Conservation (phyloP, 2,113 vertebrate genomes). For the Cinclus cinclus region DNA sequence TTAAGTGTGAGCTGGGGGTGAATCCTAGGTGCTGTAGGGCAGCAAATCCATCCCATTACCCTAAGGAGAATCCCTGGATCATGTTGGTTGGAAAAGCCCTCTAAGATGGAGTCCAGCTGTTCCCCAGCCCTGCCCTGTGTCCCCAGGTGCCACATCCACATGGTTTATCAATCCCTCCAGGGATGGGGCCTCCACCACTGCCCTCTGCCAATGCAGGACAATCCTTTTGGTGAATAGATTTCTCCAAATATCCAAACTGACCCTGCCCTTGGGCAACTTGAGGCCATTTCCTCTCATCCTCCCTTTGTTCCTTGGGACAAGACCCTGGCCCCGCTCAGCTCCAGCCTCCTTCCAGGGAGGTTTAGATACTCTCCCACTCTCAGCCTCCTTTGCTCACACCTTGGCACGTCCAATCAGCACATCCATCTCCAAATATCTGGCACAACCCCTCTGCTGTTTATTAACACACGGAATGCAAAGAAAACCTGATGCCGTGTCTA, state of each 20-base stretch:
- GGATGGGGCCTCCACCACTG: background rate
- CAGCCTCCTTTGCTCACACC: background rate
- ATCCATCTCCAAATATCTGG: background rate
- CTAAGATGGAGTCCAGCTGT: rapidly evolving
- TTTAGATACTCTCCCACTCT: background rate
- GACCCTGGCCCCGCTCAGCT: background rate
- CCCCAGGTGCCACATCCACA: background rate
- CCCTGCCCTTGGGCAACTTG: background rate
- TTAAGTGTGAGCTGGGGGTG: background rate
- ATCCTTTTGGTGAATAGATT: rapidly evolving
- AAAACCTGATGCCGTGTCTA: rapidly evolving
- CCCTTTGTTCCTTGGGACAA: background rate
- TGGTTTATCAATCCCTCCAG: rapidly evolving
- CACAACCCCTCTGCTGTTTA: background rate
- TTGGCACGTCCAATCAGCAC: background rate
- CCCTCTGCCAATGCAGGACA: too few species aligned
- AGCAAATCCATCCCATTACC: rapidly evolving
- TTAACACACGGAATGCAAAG: background rate
- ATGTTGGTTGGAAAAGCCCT: background rate
- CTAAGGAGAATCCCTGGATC: too few species aligned
- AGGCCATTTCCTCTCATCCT: background rate
- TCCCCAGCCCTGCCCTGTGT: rapidly evolving
- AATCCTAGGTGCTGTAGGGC: rapidly evolving
- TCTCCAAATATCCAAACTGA: background rate
- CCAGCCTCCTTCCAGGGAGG: too few species aligned